These are phyloP conservation scores for Tenthredo scrophulariae DNA, from an alignment of 2,888 invertebrate species.

Conservation along the genomic window DNA sequence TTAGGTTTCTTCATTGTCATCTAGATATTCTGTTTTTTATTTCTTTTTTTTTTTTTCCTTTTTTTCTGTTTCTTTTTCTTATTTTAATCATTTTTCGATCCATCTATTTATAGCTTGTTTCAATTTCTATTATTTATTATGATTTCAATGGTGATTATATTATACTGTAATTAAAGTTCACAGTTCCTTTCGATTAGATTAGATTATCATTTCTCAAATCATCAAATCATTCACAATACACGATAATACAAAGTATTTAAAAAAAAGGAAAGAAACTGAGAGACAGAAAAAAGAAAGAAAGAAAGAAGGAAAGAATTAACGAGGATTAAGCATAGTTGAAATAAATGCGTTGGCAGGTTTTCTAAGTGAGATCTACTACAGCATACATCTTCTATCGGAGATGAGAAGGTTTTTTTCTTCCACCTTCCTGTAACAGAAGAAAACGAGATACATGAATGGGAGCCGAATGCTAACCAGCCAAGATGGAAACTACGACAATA, in stretches of 20 bases:
- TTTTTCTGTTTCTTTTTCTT: background rate
- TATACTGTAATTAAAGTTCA: no score
- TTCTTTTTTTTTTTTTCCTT: background rate
- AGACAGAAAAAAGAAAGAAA: constrained; percentile 51
- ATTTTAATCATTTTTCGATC: background rate
- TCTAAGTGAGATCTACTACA: constrained; percentile 71
- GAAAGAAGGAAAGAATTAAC: constrained; percentile 54
- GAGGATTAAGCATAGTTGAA: constrained; percentile 67
- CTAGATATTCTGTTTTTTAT: background rate
- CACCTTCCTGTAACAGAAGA: background rate
- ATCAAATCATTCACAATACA: no score
- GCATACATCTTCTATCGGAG: background rate
- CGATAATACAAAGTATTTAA: no score
- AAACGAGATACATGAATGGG: constrained; percentile 64
- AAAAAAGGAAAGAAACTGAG: background rate
- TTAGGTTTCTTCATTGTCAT: background rate
- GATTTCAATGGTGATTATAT: no score
- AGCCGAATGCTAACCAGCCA: background rate
- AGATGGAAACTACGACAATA: background rate
- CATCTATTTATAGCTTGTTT: no score
- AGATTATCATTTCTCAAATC: no score
- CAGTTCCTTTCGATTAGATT: no score
- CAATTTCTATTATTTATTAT: no score
- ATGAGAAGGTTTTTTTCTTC: constrained; percentile 59
- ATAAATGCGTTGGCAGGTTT: constrained; percentile 76